Base-by-base conservation (phyloP, 2,797 vertebrate genomes). In the Tiaroga cobitis region DNA sequence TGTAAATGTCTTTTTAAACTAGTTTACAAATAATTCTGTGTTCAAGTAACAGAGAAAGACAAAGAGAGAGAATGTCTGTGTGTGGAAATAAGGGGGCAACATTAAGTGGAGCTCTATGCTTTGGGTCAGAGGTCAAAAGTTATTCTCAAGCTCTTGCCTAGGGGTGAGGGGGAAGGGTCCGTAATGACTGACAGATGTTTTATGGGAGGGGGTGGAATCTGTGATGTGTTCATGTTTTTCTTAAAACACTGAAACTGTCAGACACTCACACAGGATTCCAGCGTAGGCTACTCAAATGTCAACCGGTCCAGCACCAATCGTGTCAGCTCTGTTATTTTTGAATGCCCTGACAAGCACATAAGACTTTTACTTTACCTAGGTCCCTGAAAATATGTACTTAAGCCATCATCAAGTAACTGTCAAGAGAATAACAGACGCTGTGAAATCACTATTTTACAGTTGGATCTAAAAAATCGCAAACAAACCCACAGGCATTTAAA, bases 121-220 rank as follows among this genome's bases (percentile, higher is more conserved):
- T 76, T 29, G 73, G 85, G 85, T 86, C 82, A 86, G 37, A 74
- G 82, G 81, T 88, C 78, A 84, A 86, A 76, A 88, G 82, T 83
- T 81, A 69, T 83, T 74, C 76, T 83, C 18, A 43, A 83, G 61
- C 56, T 29, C 56, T 61, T 74, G 83, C 76, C 70, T 59, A 54
- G 73, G 29, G 37, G 67, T 7, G 13, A 2, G 16, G 88, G 84
- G 88, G 87, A 79, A 80, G 61, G 89, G 90, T 91, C 65, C 49
- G 63, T 90, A 95, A 95, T 94, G 89, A 93, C 91, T 93, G 94
- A 94, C 94, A 94, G 94, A 95, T 95, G 94, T 95, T 92, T 93
- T 93, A 91, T 90, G 92, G 91, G 88, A 88, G 87, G 90, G 88
- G 81, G 84, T 73, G 61, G 84, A 75, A 61, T 70, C 37, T 81